phyloP scores from a whole-genome alignment of 1,140 invertebrate genomes.

The Leptonema lineaticorne region DNA sequence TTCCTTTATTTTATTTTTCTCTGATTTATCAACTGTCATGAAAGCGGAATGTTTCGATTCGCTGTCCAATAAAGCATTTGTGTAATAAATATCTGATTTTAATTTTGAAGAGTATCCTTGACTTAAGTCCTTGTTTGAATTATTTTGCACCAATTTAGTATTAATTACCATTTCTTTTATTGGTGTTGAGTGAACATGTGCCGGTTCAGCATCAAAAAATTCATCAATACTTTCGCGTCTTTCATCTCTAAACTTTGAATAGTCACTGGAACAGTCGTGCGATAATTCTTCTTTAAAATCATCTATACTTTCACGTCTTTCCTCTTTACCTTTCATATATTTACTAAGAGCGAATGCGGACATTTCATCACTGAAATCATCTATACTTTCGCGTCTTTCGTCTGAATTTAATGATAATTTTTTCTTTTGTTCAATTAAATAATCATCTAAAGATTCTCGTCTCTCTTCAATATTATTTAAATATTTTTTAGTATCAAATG shows the following conservation, averaged over 20 bases:
- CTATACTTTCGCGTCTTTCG: conserved; percentile 26
- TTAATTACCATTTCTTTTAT: conserved; percentile 1
- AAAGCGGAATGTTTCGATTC: conserved; percentile 17
- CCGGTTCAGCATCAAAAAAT: conserved; percentile 36
- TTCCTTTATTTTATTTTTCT: conserved; percentile 5
- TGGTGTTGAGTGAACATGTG: conserved; percentile 4
- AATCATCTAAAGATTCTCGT: no score
- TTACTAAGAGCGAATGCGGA: no score
- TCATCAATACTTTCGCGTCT: conserved; percentile 37
- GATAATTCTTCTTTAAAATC: no score
- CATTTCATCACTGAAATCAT: no score
- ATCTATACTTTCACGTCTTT: conserved; percentile 29
- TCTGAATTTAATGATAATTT: no score
- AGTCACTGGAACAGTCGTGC: conserved; percentile 6
- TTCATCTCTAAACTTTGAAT: conserved; percentile 20
- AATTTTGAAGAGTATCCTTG: conserved; percentile 15
- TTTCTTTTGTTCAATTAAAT: no score
- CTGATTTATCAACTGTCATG: not conserved
- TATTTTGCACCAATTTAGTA: conserved; percentile 30
- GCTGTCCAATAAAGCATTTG: conserved; percentile 34
- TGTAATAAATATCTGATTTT: conserved; percentile 34
- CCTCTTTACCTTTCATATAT: no score
- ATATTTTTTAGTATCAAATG: no score
- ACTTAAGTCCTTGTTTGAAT: conserved; percentile 32
- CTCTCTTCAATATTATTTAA: conserved; percentile 1